Evolutionary conservation across 2,797 vertebrate genomes (phyloP), one percentile per base, ranked within the genome.

Genomic region (Siniperca obscura): DNA sequence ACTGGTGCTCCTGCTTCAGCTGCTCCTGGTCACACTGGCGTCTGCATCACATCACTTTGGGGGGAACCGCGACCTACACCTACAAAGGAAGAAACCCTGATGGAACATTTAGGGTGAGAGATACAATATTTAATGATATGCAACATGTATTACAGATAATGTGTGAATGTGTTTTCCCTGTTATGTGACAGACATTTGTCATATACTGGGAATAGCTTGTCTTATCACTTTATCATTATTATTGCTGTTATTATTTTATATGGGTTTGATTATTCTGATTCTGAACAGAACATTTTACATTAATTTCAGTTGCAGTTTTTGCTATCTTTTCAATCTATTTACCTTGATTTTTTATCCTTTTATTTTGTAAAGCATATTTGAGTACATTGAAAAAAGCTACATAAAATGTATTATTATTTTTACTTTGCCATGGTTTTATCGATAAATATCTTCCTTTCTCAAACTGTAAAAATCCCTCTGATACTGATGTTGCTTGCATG

Each of bases 1-100:
- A 1, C 57, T 9, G 25, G 22, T 46, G 27, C 0, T 86, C 13
- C 74, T 88, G 27, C 75, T 92, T 13, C 86, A 64, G 78, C 78
- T 90, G 82, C 71, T 91, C 21, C 81, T 91, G 90, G 77, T 86
- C 53, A 84, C 88, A 1, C 77, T 86, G 73, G 81, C 40, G 0
- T 82, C 83, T 3, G 90, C 91, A 0, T 86, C 87, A 0, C 85
- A 90, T 70, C 3, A 10, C 13, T 74, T 1, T 0, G 93, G 86
- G 0, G 91, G 75, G n/a, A 19, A 27, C 3, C 0, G 0, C 10
- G 19, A 65, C 21, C n/a, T 88, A 36, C 74, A 38, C 4, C 46
- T 68, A 72, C 72, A 92, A 77, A 76, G 86, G 82, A 34, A 48
- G 7, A 48, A 86, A 84, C 50, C n/a, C 83, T 8, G 83, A 92